Percentiles rank a stretch among this genome's conserved stretches.
Evolutionary conservation across 2,888 invertebrate species (phyloP).

Genomic region (Coecobrya sp.): DNA sequence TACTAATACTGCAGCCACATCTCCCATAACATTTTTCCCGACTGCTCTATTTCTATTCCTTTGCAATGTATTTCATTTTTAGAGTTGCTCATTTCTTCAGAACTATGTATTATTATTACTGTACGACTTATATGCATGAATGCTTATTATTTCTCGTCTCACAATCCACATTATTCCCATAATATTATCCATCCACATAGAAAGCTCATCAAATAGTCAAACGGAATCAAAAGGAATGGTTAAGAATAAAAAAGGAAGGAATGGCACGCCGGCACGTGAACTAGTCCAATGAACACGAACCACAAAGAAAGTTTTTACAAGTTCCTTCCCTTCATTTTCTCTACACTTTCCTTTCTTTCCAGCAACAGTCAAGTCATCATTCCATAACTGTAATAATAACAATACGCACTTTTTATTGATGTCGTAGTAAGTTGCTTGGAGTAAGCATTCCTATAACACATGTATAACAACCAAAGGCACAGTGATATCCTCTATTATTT

Average conservation of each 20-base stretch:
- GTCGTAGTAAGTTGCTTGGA: constrained; percentile 1
- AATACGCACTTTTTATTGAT: constrained; percentile 63
- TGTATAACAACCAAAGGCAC: not conserved
- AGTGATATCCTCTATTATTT: not conserved
- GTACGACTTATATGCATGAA: not conserved
- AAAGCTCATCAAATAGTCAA: constrained; percentile 7
- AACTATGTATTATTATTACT: not conserved
- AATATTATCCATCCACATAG: constrained; percentile 11
- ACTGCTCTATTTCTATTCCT: not conserved
- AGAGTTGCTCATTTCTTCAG: not conserved
- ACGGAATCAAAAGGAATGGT: constrained; percentile 15
- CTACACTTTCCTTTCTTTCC: not conserved
- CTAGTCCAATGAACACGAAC: not conserved
- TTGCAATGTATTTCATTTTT: not conserved
- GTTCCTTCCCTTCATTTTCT: not conserved
- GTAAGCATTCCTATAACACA: not conserved
- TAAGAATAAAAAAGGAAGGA: not conserved
- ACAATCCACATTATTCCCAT: not conserved
- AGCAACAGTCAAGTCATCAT: constrained; percentile 29
- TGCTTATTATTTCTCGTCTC: not conserved
- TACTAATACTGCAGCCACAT: not conserved
- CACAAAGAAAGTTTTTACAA: constrained; percentile 10
- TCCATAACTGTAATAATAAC: constrained; percentile 47
- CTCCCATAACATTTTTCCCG: not conserved
- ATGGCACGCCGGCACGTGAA: constrained; percentile 11